Conservation (phyloP, 2,888 invertebrate species). For the Hyalella azteca region DNA sequence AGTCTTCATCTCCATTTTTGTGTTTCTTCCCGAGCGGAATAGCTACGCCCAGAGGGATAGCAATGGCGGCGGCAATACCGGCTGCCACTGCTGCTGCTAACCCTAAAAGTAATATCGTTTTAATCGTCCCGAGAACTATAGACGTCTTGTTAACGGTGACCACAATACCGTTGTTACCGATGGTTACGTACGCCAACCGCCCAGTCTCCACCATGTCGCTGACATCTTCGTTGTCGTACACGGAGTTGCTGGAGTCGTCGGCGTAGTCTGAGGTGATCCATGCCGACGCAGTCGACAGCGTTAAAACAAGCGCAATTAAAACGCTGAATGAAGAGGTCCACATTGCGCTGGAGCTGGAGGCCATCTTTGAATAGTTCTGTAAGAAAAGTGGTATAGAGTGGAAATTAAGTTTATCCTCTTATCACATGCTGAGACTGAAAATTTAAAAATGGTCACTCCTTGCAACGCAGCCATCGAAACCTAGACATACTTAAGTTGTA, state of each 20-base stretch:
- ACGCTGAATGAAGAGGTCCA: no score
- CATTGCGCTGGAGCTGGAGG: no score
- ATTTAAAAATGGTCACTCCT: no score
- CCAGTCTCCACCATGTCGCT: conserved; percentile 6
- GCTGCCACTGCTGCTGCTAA: no score
- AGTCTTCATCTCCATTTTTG: background rate
- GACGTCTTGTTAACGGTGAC: background rate
- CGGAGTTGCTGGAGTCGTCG: background rate
- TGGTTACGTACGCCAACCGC: background rate
- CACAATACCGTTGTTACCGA: background rate
- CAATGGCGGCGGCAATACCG: background rate
- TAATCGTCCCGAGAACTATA: background rate
- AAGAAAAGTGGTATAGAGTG: no score
- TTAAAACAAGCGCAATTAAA: background rate
- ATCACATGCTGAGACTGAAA: no score
- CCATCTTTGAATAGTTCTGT: no score
- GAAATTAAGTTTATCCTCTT: no score
- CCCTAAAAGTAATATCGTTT: background rate
- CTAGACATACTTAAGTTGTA: no score
- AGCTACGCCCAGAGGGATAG: conserved; percentile 16
- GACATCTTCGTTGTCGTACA: background rate
- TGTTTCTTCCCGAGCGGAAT: background rate
- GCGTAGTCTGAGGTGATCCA: background rate
- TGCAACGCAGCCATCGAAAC: no score
- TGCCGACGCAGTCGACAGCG: background rate